Base-by-base conservation (phyloP, 2,113 vertebrate genomes). In the Axis porcinus region DNA sequence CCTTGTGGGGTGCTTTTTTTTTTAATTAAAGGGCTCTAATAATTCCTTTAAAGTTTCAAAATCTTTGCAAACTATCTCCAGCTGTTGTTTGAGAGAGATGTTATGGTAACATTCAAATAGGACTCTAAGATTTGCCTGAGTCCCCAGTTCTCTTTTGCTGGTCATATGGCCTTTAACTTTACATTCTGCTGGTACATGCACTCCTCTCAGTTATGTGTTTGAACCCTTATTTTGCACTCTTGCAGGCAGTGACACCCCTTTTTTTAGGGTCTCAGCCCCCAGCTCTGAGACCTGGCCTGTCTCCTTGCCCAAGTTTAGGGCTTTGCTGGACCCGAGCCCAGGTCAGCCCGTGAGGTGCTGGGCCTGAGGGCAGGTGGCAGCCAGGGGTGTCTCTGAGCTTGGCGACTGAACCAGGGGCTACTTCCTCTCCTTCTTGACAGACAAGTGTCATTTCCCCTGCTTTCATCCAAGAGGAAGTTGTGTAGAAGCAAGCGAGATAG, bases 41-140 rank as follows among this genome's bases (percentile, higher is more conserved):
- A 27, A 40, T 57, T 76, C 74, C 60, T 76, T 88, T 23, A 54
- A 94, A n/a, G 47, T 62, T 57, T 93, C 74, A 74, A 91, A 93
- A 76, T 27, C 25, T 81, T 79, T 54, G 43, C 40, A 79, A n/a
- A 64, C 14, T 15, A 8, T 54, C 50, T 93, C 64, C 30, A 40
- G 2, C 50, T 88, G 70, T 62, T 57, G 47, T 36, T 76, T 96
- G 50, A 85, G 60, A 57, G 60, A 90, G 76, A 74, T 36, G 25
- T 54, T 43, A n/a, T 16, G 40, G 58, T 86, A 62, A 90, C 55
- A 36, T 82, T 82, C 25, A 78, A 54, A 91, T 55, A 52, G 40
- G 52, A 70, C 76, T 84, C 8, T 36, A 83, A 27, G 40, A 87
- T 33, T 85, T 15, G 43, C n/a, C 16, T 36, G 83, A 88, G 9